Base-by-base conservation (phyloP, 2,888 invertebrate genomes). In the Parnassius orleans region DNA sequence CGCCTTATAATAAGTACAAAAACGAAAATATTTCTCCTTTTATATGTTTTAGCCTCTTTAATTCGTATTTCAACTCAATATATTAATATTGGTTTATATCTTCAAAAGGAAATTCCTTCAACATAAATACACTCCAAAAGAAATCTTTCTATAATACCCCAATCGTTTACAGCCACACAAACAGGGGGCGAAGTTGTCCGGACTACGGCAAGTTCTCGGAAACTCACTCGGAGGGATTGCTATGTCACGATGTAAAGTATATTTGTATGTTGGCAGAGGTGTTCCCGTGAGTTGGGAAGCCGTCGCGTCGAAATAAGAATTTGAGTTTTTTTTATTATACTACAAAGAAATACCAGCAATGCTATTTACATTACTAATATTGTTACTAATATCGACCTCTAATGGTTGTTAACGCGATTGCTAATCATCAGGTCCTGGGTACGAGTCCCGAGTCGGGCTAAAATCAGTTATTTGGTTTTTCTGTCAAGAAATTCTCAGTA, bases 171-270 rank as follows among this genome's bases (percentile, higher is more conserved):
- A 10, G 42, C 12, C 43, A 10, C 53, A 54, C 48, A 48, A 50
- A 53, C 46, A 52, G n/a, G 51, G 50, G 46, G 44, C 12, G 14
- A 56, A 61, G 61, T 61, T 61, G n/a, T 19, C 15, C 7, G 42
- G 3, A 24, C 24, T 57, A 5, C 48, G 53, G 62, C 53, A 57
- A 57, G n/a, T 57, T 57, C 42, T 53, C 53, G 47, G 44, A 15
- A 53, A 53, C 42, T 42, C 62, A 57, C 53, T 62, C 57, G 48
- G 15, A 14, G 53, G 53, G 53, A 57, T 57, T 62, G 57, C 53
- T 57, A 57, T 57, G 41, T 42, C 24, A 14, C 44, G 61, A 52
- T 61, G 52, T 5, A 46, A 33, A 47, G 44, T 51, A 44, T 56
- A 46, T 61, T 55, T 60, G 55, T 48, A 44, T 15, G 19, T 12